Percentiles rank a stretch among this genome's conserved stretches.
phyloP scores from a whole-genome alignment of 2,113 vertebrate genomes.

The Ciconia stormi region DNA sequence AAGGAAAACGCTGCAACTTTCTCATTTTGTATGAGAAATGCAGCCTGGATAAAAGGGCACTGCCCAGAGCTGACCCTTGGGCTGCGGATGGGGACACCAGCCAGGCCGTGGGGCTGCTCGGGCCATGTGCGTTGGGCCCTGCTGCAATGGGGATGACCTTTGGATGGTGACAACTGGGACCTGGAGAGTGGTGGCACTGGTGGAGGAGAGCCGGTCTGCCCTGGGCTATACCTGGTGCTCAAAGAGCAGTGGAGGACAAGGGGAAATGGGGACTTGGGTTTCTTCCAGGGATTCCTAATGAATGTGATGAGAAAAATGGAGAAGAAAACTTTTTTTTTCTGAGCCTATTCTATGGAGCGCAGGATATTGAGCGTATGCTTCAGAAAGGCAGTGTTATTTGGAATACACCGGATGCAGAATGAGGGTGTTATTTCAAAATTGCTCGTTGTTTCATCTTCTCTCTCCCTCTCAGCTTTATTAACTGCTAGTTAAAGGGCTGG shows the following conservation, averaged over 20 bases:
- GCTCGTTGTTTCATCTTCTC: background rate
- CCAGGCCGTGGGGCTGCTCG: fast-evolving
- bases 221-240: background rate
- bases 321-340: background rate
- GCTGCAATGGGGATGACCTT: background rate
- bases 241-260: background rate
- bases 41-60: background rate
- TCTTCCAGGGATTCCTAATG: background rate
- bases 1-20: background rate
- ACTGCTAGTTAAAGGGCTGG: background rate
- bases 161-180: fast-evolving
- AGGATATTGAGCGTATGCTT: background rate
- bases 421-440: background rate
- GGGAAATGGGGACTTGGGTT: background rate
- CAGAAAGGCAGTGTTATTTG: background rate
- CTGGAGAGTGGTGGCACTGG: background rate
- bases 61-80: background rate
- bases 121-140: background rate
- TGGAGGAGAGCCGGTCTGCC: background rate
- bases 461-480: background rate
- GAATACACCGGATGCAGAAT: background rate
- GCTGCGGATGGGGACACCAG: fast-evolving
- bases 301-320: background rate
- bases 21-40: fast-evolving
- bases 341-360: background rate